phyloP scores from a whole-genome alignment of 2,797 vertebrate species.

The Tinamus major region DNA sequence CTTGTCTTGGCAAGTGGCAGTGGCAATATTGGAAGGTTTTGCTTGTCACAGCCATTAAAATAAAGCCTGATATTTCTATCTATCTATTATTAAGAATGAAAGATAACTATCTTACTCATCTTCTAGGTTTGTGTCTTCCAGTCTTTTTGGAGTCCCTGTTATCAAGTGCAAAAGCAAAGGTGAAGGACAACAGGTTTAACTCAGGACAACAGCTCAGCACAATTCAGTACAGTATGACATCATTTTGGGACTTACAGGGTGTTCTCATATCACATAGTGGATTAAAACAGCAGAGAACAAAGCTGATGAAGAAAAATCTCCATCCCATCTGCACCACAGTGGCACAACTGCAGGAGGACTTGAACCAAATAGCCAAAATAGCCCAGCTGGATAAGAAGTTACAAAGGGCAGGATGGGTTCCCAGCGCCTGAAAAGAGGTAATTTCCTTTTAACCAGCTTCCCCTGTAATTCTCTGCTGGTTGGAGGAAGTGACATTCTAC shows the following conservation, averaged over 20 bases:
- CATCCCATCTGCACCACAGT: accelerated
- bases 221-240: background rate
- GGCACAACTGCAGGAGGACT: background rate
- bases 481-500: background rate
- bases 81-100: background rate
- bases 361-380: background rate
- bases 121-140: background rate
- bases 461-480: background rate
- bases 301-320: background rate
- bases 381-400: background rate
- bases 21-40: background rate
- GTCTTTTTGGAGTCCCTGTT: background rate
- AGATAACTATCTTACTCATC: background rate
- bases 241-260: background rate
- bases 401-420: background rate
- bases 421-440: background rate
- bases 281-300: background rate
- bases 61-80: background rate
- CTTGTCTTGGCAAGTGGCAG: background rate
- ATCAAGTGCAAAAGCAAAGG: background rate
- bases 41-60: background rate
- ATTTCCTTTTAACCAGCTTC: background rate
- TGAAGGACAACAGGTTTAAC: background rate
- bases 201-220: accelerated
- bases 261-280: background rate